Evolutionary conservation across 2,797 vertebrate species (phyloP).

Genomic region (Catamblyrhynchus diadema): DNA sequence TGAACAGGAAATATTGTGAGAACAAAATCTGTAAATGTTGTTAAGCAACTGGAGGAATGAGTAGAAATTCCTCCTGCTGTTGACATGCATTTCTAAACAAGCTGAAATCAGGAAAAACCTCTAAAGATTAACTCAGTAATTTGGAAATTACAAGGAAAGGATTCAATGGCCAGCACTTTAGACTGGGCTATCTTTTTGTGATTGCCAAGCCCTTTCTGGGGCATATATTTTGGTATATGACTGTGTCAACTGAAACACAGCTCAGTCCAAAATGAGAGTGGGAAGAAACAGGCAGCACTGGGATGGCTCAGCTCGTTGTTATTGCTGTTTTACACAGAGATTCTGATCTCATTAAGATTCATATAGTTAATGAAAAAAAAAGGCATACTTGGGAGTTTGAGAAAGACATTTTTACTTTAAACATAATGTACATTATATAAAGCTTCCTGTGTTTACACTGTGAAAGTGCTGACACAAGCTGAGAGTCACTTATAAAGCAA

Average conservation of each 20-base stretch:
- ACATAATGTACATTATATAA: neutral
- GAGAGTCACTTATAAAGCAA: constrained; percentile 3
- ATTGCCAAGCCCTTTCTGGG: neutral
- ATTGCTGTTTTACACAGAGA: neutral
- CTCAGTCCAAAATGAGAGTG: neutral
- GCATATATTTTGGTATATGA: neutral
- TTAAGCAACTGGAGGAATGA: neutral
- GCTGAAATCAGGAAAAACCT: neutral
- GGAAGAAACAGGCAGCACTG: neutral
- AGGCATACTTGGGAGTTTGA: neutral
- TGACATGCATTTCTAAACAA: constrained; percentile 12
- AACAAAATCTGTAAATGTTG: neutral
- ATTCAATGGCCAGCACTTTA: neutral
- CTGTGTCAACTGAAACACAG: neutral
- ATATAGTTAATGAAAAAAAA: neutral
- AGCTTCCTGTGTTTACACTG: constrained; percentile 18
- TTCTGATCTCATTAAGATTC: neutral
- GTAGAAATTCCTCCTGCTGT: neutral
- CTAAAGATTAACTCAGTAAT: neutral
- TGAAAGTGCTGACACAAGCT: constrained; percentile 25
- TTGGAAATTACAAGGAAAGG: neutral
- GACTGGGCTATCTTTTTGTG: neutral
- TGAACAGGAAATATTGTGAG: neutral
- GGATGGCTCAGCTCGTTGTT: neutral
- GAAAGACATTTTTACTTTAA: neutral